These are phyloP conservation scores for Boloria selene DNA, from an alignment of 2,888 invertebrate species.

Conservation along the genomic window DNA sequence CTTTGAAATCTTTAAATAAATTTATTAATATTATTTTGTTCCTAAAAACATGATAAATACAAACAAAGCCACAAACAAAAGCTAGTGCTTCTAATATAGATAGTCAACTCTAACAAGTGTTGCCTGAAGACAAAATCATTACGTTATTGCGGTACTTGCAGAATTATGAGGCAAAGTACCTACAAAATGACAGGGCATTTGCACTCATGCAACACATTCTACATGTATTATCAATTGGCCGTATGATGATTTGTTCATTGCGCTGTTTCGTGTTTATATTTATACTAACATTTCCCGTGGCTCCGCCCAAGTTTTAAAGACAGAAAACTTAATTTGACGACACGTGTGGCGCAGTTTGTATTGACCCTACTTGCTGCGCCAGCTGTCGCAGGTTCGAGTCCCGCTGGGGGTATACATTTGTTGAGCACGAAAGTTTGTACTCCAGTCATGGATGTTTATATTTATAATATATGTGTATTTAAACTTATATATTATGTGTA, in stretches of 20 bases:
- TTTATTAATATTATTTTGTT: too few relatives aligned
- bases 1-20: too few relatives aligned
- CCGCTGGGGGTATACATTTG: too few relatives aligned
- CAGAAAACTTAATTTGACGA: too few relatives aligned
- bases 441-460: too few relatives aligned
- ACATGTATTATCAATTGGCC: slow-evolving; percentile 7
- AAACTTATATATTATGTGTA: too few relatives aligned
- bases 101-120: not conserved
- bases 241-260: not conserved
- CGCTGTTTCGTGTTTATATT: not conserved
- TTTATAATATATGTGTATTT: too few relatives aligned
- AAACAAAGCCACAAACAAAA: not conserved
- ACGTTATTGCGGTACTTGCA: slow-evolving; percentile 12
- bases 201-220: not conserved
- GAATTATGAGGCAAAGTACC: slow-evolving; percentile 19
- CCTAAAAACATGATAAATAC: not conserved
- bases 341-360: too few relatives aligned
- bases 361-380: too few relatives aligned
- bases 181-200: slow-evolving; percentile 1
- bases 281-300: not conserved
- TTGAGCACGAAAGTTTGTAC: too few relatives aligned
- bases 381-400: too few relatives aligned
- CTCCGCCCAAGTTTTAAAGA: too few relatives aligned
- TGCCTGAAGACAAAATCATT: slow-evolving; percentile 23
- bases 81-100: slow-evolving; percentile 3